Evolutionary conservation across 2,888 invertebrate species (phyloP).

Genomic region (Pandemis heparana): DNA sequence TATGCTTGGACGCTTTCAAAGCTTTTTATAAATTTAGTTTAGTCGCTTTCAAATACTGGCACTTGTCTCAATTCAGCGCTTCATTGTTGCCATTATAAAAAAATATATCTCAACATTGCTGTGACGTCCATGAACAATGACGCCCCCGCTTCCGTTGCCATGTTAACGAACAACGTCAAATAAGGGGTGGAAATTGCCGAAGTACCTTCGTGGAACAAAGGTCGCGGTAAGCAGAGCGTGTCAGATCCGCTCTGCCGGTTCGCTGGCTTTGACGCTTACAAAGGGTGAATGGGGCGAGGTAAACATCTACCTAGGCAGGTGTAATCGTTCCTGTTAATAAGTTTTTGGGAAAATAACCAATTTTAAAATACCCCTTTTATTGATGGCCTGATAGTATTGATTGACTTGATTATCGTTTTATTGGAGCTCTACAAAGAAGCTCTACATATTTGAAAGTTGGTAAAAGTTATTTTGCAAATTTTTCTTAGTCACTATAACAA

Average conservation of each 20-base stretch:
- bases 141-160: neutral
- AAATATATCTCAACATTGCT: neutral
- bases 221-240: slow-evolving; percentile 13
- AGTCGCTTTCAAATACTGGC: no score
- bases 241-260: slow-evolving; percentile 4
- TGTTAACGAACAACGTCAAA: slow-evolving; percentile 1
- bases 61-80: neutral
- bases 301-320: neutral
- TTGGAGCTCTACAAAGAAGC: no score
- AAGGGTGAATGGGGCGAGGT: slow-evolving; percentile 5
- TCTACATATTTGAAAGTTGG: no score
- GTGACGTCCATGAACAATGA: neutral
- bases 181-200: neutral
- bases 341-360: neutral
- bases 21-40: no score
- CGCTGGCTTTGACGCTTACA: neutral
- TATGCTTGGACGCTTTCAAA: no score
- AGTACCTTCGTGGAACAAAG: neutral
- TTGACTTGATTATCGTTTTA: no score
- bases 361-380: no score
- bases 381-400: no score
- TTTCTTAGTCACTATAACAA: no score
- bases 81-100: neutral
- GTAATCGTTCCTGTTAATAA: neutral
- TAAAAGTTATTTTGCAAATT: no score